Base-by-base conservation (phyloP, 2,888 invertebrate species). In the Bursaphelenchus okinawaensis region DNA sequence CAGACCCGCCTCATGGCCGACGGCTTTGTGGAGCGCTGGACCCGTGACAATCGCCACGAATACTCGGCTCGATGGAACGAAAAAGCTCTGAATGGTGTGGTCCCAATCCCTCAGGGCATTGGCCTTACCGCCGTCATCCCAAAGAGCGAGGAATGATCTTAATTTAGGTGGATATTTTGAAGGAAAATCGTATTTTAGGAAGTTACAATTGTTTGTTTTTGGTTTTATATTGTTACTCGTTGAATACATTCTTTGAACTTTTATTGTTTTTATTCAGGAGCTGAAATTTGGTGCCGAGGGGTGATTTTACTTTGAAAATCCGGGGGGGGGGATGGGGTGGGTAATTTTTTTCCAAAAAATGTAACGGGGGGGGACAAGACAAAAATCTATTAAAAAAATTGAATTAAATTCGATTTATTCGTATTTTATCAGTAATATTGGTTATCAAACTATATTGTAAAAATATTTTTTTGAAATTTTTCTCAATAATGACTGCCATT, bases 1-100 rank as follows among this genome's bases (percentile, higher is more conserved):
- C 78, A 76, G 75, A 72, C 77, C 19, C 75, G 79, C 1, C 63
- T 81, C 51, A 64, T 82, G 59, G 79, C 80, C 19, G 82, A 82
- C 59, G 74, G 71, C 26, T 67, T 74, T 19, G 75, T 81, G 9
- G 70, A 74, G 7, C 68, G 81, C 27, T 81, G 81, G 81, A 81
- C 80, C 7, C 75, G 80, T 54, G 65, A 60, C 22, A 63, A 66
- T 9, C 61, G 75, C 4, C 55, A 62, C 19, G 54, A 24, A n/a
- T 69, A 65, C 64, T 68, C 65, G 8, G 67, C 61, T 51, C 16
- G 55, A 22, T 63, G 68, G 52, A 31, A 68, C 29, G 77, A 79
- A 61, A 63, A 72, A 54, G 74, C 73, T 31, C 56, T 59, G 20
- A 64, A 67, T 7, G 81, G 81, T 2, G 76, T 75, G 20, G 68